Percentiles rank a stretch among this genome's conserved stretches.
Conservation (phyloP, 2,113 vertebrate species). For the Rhinolophus ferrumequinum region DNA sequence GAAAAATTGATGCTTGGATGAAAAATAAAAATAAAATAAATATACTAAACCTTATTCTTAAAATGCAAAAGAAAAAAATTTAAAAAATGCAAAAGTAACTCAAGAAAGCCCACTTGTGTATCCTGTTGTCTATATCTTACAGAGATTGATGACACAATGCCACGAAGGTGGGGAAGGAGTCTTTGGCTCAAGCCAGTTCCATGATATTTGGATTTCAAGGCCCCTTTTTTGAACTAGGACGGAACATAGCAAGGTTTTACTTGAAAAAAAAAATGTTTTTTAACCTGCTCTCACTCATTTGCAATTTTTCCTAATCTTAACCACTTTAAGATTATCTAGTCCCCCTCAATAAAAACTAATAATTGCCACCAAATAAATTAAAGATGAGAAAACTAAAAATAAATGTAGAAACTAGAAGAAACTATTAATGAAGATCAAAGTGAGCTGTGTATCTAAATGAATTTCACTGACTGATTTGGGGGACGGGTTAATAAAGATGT, state of each 20-base stretch:
- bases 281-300: constrained; percentile 55
- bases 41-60: not conserved
- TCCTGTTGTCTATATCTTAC: not conserved
- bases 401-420: constrained; percentile 76
- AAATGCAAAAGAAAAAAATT: not conserved
- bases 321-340: constrained; percentile 52
- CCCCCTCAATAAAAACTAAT: constrained; percentile 69
- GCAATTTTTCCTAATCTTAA: constrained; percentile 61
- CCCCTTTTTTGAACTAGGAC: constrained; percentile 18
- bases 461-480: constrained; percentile 66
- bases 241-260: not conserved
- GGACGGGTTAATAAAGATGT: constrained; percentile 72
- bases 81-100: not conserved
- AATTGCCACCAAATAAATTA: constrained; percentile 77
- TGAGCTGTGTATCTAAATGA: constrained; percentile 71
- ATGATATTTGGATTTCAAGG: not conserved
- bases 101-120: not conserved
- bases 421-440: constrained; percentile 80
- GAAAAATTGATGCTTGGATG: not conserved
- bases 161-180: not conserved
- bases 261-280: constrained; percentile 17
- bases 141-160: not conserved
- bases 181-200: not conserved
- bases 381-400: constrained; percentile 80
- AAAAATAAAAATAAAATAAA: constrained; percentile 43